Evolutionary conservation across 2,888 invertebrate genomes (phyloP), one percentile per base, ranked within the genome.

Genomic region (Parascotia fuliginaria): DNA sequence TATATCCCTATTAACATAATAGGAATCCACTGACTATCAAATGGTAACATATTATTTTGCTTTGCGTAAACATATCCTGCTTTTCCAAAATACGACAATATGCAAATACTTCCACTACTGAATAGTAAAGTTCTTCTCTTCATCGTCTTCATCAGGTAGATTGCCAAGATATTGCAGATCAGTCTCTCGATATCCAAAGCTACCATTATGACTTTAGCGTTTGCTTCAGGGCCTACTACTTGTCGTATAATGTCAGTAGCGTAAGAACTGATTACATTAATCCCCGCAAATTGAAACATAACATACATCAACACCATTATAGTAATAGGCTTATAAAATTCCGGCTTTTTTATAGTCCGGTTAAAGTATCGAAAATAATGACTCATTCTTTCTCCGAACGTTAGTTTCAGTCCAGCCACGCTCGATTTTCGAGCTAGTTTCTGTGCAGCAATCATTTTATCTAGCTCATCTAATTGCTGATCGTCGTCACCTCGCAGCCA

Each of bases 181-280:
- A 95, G 79, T 54, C 96, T 87, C 12, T 95, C 93, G 0, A 93
- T 57, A 57, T 96, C 96, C 33, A 96, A 87, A 7, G 94, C 87
- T 0, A 95, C 89, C 75, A 95, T 95, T 15, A 94, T 93, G 29
- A 94, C 68, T 42, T 95, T 94, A 0, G 94, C 93, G 64, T 95
- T 93, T 0, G 95, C 91, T 0, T 92, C 87, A 2, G 93, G 92
- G 0, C 94, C 94, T 0, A 95, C 92, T 0, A 94, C 91, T 51
- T 93, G 87, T 6, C 79, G 80, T 46, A 95, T 93, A 37, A 95
- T 94, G 62, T 94, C 93, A 19, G 94, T 94, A 0, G 95, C 93
- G 60, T 96, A 96, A 0, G 95, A 95, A 38, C 94, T 93, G 13
- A 96, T 92, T 0, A 95, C 95, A 63, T 95, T 95, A 6, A 95